phyloP scores from a whole-genome alignment of 2,797 vertebrate genomes.

The Sorex maritimensis region DNA sequence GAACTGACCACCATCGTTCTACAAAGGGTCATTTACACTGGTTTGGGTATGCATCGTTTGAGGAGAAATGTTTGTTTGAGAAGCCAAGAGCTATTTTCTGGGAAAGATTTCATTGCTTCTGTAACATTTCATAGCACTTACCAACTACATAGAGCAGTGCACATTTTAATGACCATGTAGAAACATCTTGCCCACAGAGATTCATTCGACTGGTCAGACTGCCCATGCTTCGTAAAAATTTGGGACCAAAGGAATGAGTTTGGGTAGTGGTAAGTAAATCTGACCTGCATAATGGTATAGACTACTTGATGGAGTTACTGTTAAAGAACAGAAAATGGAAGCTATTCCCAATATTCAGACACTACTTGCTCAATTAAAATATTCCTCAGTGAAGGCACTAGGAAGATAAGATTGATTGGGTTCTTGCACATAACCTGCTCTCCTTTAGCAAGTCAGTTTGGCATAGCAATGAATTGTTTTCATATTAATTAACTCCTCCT shows the following conservation, averaged over 20 bases:
- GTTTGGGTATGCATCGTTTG: not conserved
- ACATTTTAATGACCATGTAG: not conserved
- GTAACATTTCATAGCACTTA: not conserved
- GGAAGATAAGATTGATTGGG: not conserved
- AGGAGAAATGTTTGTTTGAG: constrained; percentile 3
- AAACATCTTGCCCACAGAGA: not conserved
- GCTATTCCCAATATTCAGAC: rapidly evolving
- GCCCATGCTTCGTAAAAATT: not conserved
- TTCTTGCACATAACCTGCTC: not conserved
- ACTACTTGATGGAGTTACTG: not conserved
- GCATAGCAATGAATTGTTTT: constrained; percentile 50
- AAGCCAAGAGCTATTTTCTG: not conserved
- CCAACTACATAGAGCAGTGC: not conserved
- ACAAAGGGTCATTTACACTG: not conserved
- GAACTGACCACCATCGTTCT: not conserved
- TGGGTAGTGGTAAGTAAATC: not conserved
- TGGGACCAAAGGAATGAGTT: not conserved
- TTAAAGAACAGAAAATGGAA: not conserved
- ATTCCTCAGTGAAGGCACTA: not conserved
- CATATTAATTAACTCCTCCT: constrained; percentile 62
- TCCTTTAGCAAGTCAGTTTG: constrained; percentile 5
- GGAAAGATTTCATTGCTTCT: not conserved
- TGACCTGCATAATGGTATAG: not conserved
- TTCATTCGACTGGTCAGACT: not conserved
- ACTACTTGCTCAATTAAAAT: not conserved